These are phyloP conservation scores for Hipparchia sbordonii DNA, from an alignment of 2,888 invertebrate species.

Conservation along the genomic window DNA sequence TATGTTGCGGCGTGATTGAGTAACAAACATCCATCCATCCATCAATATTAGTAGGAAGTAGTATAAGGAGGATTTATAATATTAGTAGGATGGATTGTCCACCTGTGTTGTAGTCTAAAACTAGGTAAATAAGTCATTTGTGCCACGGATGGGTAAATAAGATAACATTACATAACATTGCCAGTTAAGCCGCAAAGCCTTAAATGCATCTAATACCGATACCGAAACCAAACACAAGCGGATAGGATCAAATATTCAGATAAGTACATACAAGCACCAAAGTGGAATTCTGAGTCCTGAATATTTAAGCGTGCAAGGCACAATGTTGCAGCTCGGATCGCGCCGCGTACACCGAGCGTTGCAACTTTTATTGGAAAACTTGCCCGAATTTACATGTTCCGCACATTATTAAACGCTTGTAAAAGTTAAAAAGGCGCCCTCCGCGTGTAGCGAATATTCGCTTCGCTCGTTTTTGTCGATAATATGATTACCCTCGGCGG, in stretches of 20 bases:
- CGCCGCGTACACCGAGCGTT: conserved; percentile 46
- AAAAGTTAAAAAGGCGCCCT: conserved; percentile 50
- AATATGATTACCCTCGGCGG: background rate
- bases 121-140: background rate
- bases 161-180: background rate
- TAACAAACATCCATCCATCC: too few species aligned
- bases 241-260: conserved; percentile 25
- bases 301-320: conserved; percentile 44
- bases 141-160: background rate
- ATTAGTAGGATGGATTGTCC: too few species aligned
- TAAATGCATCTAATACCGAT: conserved; percentile 10
- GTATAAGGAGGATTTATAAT: too few species aligned
- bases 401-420: conserved; percentile 74
- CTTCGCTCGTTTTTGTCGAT: background rate
- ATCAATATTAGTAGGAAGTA: too few species aligned
- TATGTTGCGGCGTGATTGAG: too few species aligned
- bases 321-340: conserved; percentile 44
- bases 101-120: too few species aligned
- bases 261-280: conserved; percentile 29
- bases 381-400: conserved; percentile 75
- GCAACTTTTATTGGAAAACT: conserved; percentile 81
- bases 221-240: conserved; percentile 14
- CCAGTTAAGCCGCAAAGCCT: background rate
- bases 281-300: conserved; percentile 38
- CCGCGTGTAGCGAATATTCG: conserved; percentile 4